These are phyloP conservation scores for Junonia oenone DNA, from an alignment of 2,888 invertebrate species.

Conservation along the genomic window DNA sequence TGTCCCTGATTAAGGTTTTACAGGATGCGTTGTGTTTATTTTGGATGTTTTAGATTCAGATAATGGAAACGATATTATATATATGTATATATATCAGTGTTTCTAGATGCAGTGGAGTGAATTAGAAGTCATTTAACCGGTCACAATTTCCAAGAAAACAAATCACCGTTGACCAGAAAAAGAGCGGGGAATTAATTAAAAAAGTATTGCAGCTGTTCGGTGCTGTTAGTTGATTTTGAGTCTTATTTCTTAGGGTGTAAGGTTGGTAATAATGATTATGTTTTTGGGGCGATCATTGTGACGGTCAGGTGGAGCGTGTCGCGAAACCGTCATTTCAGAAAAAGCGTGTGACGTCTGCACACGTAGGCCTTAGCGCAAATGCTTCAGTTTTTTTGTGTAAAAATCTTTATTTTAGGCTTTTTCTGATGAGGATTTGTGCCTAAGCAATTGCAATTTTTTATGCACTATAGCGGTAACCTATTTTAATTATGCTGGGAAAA, in stretches of 20 bases:
- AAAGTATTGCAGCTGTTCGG: slow-evolving; percentile 43
- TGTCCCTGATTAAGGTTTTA: slow-evolving; percentile 55
- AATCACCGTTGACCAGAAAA: slow-evolving; percentile 50
- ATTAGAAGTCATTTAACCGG: slow-evolving; percentile 52
- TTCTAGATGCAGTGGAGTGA: slow-evolving; percentile 20
- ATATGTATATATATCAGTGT: too few species aligned
- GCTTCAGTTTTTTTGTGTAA: neutral
- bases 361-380: slow-evolving; percentile 17
- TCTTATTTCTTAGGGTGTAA: slow-evolving; percentile 12
- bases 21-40: slow-evolving; percentile 67
- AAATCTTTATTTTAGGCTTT: neutral
- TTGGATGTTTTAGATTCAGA: slow-evolving; percentile 31
- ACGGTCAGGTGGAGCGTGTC: slow-evolving; percentile 33
- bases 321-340: slow-evolving; percentile 27
- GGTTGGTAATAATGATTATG: neutral
- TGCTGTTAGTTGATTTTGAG: slow-evolving; percentile 25
- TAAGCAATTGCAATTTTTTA: neutral
- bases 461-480: neutral
- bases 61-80: neutral
- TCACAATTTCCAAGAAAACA: slow-evolving; percentile 55
- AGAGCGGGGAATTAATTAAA: slow-evolving; percentile 60
- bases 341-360: slow-evolving; percentile 31
- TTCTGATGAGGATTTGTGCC: neutral
- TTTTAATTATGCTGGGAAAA: neutral
- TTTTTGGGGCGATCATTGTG: slow-evolving; percentile 18